Percentiles rank a stretch among this genome's conserved stretches.
Evolutionary conservation across 2,888 invertebrate genomes (phyloP).

Genomic region (Plebejus argus): DNA sequence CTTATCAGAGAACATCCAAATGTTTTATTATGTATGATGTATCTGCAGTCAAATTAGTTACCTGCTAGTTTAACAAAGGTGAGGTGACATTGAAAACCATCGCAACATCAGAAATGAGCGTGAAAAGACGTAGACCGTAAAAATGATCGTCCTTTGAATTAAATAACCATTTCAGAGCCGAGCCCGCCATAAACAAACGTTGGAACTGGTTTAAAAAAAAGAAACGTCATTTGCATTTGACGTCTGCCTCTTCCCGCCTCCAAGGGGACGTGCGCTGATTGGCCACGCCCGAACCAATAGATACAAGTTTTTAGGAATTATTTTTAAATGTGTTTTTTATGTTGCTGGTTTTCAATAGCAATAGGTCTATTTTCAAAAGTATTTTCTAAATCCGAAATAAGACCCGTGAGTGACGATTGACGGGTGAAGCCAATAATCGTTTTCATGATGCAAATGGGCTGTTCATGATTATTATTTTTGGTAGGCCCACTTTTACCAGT

Average conservation of each 20-base stretch:
- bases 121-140: slow-evolving; percentile 25
- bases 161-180: slow-evolving; percentile 54
- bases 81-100: background rate
- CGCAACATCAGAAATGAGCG: background rate
- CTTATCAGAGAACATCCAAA: no score
- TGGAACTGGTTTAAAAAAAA: slow-evolving; percentile 65
- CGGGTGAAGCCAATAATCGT: background rate
- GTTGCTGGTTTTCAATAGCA: slow-evolving; percentile 24
- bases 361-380: background rate
- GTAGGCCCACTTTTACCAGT: background rate
- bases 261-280: slow-evolving; percentile 56
- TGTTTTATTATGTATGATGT: no score
- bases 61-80: background rate
- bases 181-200: slow-evolving; percentile 60
- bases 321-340: slow-evolving; percentile 51
- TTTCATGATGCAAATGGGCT: background rate
- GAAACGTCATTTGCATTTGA: slow-evolving; percentile 71
- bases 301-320: slow-evolving; percentile 47
- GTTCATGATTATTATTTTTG: background rate
- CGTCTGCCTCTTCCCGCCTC: slow-evolving; percentile 77
- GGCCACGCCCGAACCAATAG: slow-evolving; percentile 62
- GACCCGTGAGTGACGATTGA: background rate
- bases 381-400: background rate
- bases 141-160: slow-evolving; percentile 46
- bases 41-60: no score